Base-by-base conservation (phyloP, 2,888 invertebrate species). In the Caenorhabditis sinica region DNA sequence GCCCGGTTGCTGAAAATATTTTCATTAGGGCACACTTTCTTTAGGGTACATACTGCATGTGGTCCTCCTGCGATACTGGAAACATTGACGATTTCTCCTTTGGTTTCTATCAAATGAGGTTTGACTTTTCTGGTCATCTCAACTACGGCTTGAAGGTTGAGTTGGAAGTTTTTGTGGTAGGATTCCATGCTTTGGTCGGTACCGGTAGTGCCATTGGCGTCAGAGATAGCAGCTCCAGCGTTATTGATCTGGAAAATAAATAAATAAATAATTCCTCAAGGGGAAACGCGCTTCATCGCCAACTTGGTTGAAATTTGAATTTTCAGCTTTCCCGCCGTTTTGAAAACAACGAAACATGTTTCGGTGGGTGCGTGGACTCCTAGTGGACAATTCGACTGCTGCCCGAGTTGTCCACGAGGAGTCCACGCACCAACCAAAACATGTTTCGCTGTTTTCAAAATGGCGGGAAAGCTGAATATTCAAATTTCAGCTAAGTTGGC, bases 61-160 rank as follows among this genome's bases (percentile, higher is more conserved):
- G 75, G 63, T n/a, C 58, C 60, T 6, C 51, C 61, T 0, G 56
- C 76, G n/a, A 82, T 75, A 75, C 75, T 75, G 0, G 75, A 75
- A 33, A 82, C 82, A 65, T 82, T 82, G 0, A 82, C 75, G 23
- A 82, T 71, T 33, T 75, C 82, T 65, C 82, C 82, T 51, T 71
- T 69, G 17, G 68, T 17, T 9, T 23, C 56, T 11, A 69, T 33
- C 56, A 82, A 56, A 58, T 82, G 40, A 36, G 40, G 25, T 9
- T 49, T 69, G 1, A 56, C 61, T 63, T 75, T 75, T 30, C 58
- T 28, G 1, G 75, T 82, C 36, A 82, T 33, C 28, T 69, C 58
- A n/a, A 82, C 53, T 0, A 81, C 81, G 28, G 65, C 65, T 60
- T 68, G 45, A 9, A 77, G 11, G 25, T 77, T 77, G 8, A 77